Evolutionary conservation across 2,797 vertebrate genomes (phyloP), one percentile per base, ranked within the genome.

Genomic region (Lateolabrax maculatus): DNA sequence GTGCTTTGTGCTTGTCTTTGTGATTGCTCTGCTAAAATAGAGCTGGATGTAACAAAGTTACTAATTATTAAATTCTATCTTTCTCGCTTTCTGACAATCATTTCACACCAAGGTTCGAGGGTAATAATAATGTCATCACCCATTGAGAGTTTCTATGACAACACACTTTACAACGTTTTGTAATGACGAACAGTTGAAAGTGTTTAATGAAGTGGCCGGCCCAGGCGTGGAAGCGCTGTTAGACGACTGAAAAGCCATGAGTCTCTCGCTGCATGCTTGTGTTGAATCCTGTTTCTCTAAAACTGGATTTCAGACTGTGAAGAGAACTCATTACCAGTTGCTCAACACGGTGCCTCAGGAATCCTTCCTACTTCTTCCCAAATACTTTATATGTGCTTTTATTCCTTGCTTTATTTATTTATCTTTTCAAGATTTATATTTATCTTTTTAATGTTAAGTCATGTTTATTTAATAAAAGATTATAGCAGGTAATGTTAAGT

Each of bases 101-200:
- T 66, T 43, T 79, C 11, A 46, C 71, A 60, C 48, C 36, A 27
- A 23, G 12, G 1, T 18, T 52, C 77, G 6, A 27, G 49, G 21
- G 23, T 18, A 49, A 57, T 51, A 37, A 23, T 13, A 11, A 15
- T 64, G 48, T 27, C 41, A 31, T 70, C 37, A 21, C 27, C 61
- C 27, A 51, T 19, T 10, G 48, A 31, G 53, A 65, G 69, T 87
- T 84, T 83, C 80, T 71, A 71, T 82, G 74, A 74, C 71, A 77
- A 75, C 79, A 27, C 9, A 21, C 44, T 29, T 27, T 36, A n/a
- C n/a, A n/a, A n/a, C n/a, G n/a, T 31, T 72, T 70, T 51, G 34
- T n/a, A 34, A 48, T 23, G 36, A 31, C 39, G 11, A 27, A 6
- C 55, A 37, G 19, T 19, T 43, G 9, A n/a, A 56, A 31, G 69